Conservation (phyloP, 1,140 invertebrate genomes). For the Eumeta japonica region DNA sequence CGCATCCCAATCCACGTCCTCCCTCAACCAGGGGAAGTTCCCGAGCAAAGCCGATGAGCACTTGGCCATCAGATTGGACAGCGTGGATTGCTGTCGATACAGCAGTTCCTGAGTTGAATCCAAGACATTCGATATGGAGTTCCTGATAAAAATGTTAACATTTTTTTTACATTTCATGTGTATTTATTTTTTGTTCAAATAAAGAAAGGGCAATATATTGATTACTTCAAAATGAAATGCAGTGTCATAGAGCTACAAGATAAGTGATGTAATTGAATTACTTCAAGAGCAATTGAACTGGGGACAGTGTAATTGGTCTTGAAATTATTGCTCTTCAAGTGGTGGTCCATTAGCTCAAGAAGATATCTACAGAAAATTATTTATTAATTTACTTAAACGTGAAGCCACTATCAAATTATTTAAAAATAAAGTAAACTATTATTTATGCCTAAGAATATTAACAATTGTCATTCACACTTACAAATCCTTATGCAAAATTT, state of each 20-base stretch:
- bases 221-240: too few species aligned
- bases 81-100: slow-evolving; percentile 27
- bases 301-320: too few species aligned
- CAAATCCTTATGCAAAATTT: slow-evolving; percentile 23
- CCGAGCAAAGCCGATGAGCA: slow-evolving; percentile 32
- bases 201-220: too few species aligned
- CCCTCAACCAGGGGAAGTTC: slow-evolving; percentile 37
- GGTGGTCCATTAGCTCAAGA: too few species aligned
- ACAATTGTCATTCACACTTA: slow-evolving; percentile 17
- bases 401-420: too few species aligned
- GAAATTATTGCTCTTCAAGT: too few species aligned
- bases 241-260: too few species aligned
- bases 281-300: too few species aligned
- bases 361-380: too few species aligned
- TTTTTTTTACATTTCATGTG: neutral
- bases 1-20: slow-evolving; percentile 26
- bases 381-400: too few species aligned
- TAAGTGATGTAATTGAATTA: neutral
- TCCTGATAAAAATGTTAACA: slow-evolving; percentile 15
- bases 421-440: neutral
- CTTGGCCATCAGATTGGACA: slow-evolving; percentile 25
- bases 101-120: slow-evolving; percentile 29
- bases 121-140: slow-evolving; percentile 24
- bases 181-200: neutral
- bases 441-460: neutral